These are phyloP conservation scores for Agonopterix alstromeriana DNA, from an alignment of 2,888 invertebrate genomes.

Conservation along the genomic window DNA sequence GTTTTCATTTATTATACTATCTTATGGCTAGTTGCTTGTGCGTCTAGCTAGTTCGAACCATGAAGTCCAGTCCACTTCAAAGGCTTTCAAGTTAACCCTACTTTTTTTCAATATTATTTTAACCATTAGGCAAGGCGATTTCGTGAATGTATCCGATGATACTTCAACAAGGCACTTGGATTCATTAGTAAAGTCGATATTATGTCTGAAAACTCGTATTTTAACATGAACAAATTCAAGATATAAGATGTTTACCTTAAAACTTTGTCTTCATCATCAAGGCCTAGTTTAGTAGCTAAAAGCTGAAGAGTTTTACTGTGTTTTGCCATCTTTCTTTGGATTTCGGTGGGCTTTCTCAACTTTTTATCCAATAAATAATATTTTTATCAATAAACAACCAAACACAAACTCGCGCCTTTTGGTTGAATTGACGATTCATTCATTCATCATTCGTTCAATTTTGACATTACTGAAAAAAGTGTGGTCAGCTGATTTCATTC, in stretches of 20 bases:
- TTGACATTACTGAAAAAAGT: background rate
- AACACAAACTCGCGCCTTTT: background rate
- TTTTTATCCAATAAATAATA: no score
- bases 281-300: constrained; percentile 55
- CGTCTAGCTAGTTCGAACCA: no score
- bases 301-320: constrained; percentile 46
- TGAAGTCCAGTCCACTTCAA: no score
- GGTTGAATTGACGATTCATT: background rate
- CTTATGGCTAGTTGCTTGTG: no score
- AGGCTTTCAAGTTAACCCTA: no score
- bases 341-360: background rate
- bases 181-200: no score
- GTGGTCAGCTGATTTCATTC: constrained; percentile 9
- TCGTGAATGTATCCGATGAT: no score
- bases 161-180: no score
- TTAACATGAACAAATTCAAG: background rate
- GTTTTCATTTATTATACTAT: no score
- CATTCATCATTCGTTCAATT: background rate
- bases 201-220: background rate
- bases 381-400: no score
- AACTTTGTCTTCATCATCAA: constrained; percentile 54
- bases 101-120: no score
- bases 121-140: no score
- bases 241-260: constrained; percentile 33
- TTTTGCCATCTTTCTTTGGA: constrained; percentile 29